Base-by-base conservation (phyloP, 2,888 invertebrate genomes). In the Drosophila imparisetae region DNA sequence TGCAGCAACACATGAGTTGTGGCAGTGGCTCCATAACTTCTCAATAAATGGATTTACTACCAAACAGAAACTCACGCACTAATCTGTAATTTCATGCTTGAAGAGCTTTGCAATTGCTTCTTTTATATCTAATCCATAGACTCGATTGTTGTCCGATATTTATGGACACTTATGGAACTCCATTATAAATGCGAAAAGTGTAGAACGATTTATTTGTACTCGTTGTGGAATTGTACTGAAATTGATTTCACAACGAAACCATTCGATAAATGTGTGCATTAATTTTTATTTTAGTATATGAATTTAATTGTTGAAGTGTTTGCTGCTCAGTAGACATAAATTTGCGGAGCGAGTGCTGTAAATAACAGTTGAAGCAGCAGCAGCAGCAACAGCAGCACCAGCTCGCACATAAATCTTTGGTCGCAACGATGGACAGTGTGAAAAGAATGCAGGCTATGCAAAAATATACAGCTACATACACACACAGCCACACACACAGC, bases 301-400 rank as follows among this genome's bases (percentile, higher is more conserved):
- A 42, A 57, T 74, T 82, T 78, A 62, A 67, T 63, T 69, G 57
- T 54, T 66, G 66, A 66, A 54, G 63, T 40, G 52, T 71, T 64
- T 65, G 65, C 52, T 36, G 27, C 72, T 36, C 63, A 38, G 64
- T 55, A 55, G 62, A 83, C 84, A 87, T 87, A 86, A 86, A 86
- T 87, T 84, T 76, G 52, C 65, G 49, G 30, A 64, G 77, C 70
- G 71, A 69, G 77, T 78, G 84, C 66, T 86, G 88, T 86, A 86
- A 86, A 86, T 86, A 83, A 86, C 87, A 83, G 82, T 75, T 78
- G 79, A 80, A 86, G 86, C 72, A 82, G 54, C 58, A 30, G 15
- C 38, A 53, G 7, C 52, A 54, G 27, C 54, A 57, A 27, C 55
- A 81, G 80, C 66, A 80, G 80, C 82, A 81, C 78, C 68, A 79